Evolutionary conservation across 2,888 invertebrate species (phyloP).

Genomic region (Horisme vitalbata): DNA sequence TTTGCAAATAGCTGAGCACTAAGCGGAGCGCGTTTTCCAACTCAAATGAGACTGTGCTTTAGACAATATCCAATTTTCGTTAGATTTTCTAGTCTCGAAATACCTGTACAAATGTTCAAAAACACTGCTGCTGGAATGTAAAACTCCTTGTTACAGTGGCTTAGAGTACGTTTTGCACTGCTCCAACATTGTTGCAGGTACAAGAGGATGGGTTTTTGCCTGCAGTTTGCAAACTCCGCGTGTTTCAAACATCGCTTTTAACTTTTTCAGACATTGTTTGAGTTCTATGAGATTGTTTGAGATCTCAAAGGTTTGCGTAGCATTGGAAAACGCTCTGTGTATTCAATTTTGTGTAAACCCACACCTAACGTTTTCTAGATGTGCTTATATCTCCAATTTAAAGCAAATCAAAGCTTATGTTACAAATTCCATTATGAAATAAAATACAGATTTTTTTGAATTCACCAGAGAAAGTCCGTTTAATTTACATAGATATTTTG

Average conservation of each 20-base stretch:
- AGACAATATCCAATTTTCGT: conserved; percentile 3
- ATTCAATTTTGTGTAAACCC: background rate
- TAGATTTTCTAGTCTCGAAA: background rate
- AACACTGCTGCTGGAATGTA: background rate
- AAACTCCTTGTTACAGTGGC: background rate
- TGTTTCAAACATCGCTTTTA: conserved; percentile 1
- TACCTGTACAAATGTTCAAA: conserved; percentile 1
- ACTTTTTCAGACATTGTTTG: conserved; percentile 1
- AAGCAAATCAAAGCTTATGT: no score
- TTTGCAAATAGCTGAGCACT: conserved; percentile 1
- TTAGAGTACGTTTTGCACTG: background rate
- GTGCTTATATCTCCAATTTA: no score
- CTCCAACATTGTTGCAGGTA: background rate
- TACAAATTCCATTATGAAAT: no score
- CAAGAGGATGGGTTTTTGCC: background rate
- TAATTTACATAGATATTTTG: no score
- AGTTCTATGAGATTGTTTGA: background rate
- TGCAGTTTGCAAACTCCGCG: conserved; percentile 1
- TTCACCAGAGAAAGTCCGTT: no score
- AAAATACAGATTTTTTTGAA: no score
- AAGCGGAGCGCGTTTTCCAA: background rate
- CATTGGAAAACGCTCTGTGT: background rate
- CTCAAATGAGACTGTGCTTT: background rate
- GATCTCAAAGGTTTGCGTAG: background rate
- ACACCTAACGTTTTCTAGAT: background rate